Conservation (phyloP, 2,797 vertebrate genomes). For the Mus minutoides region DNA sequence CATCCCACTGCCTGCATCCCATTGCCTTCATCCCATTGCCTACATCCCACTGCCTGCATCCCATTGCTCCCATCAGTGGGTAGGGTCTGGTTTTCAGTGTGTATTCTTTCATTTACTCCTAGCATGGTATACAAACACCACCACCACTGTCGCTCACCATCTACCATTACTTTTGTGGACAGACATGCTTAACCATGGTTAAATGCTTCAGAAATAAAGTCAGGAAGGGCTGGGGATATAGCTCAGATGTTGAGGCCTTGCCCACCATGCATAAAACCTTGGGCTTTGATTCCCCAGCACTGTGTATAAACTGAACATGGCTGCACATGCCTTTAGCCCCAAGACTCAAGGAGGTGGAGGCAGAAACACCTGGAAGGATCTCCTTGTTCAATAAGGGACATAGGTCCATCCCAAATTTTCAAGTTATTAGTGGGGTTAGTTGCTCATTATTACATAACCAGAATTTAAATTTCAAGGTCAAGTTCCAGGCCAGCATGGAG, state of each 20-base stretch:
- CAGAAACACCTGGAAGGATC: background rate
- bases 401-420: background rate
- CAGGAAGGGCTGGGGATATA: background rate
- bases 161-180: background rate
- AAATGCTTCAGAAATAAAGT: conserved; percentile 28
- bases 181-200: background rate
- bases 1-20: too few relatives aligned
- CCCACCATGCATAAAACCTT: background rate
- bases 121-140: background rate
- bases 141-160: background rate
- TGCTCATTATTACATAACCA: background rate
- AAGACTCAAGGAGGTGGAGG: background rate
- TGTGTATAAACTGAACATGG: background rate
- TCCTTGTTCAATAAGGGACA: background rate
- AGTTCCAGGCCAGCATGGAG: background rate
- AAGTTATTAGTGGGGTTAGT: background rate
- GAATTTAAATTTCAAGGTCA: background rate
- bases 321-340: background rate
- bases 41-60: too few relatives aligned
- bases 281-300: background rate
- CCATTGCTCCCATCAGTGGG: background rate
- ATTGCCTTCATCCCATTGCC: too few relatives aligned
- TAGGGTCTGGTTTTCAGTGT: background rate
- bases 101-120: background rate
- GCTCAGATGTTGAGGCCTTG: background rate